Evolutionary conservation across 1,140 invertebrate species (phyloP), one percentile per base, ranked within the genome.

Genomic region (Anoplolepis gracilipes): DNA sequence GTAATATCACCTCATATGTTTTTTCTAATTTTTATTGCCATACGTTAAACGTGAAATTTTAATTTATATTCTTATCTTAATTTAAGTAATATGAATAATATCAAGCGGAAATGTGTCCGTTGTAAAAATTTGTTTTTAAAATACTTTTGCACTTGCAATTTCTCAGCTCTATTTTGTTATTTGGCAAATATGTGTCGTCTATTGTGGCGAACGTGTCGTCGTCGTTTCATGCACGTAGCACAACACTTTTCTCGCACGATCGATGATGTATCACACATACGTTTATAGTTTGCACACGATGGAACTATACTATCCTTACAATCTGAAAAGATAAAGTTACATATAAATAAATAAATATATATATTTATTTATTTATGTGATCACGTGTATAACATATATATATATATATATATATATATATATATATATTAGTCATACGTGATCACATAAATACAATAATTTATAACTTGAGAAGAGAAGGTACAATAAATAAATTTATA

Each of bases 191-290:
- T 55, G 39, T 92, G 88, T 22, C 91, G 89, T 53, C 85, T 91
- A 67, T 92, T 92, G n/a, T 93, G 92, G 36, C 92, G 93, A 28
- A 86, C 65, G 55, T 93, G 93, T 84, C 89, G 88, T 72, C 92
- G 89, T 85, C 88, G 91, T 62, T 92, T 93, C 49, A 76, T 90
- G 46, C 93, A 94, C 7, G 92, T 93, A 33, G 90, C 91, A 72
- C 93, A 94, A 89, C 93, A 94, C 85, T 93, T 93, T 67, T 93
- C 90, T 33, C 89, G 90, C 25, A 93, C 91, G 30, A 91, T 88
- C 70, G 86, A 85, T 55, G 93, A 93, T 61, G 89, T 79, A 25
- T 93, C 90, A 67, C 93, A 94, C 91, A 93, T 93, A 16, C 89
- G 88, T 72, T 84, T 90, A 65, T 93, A 93, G 16, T 91, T 85